Evolutionary conservation across 2,888 invertebrate species (phyloP).

Genomic region (Carterocephalus palaemon): DNA sequence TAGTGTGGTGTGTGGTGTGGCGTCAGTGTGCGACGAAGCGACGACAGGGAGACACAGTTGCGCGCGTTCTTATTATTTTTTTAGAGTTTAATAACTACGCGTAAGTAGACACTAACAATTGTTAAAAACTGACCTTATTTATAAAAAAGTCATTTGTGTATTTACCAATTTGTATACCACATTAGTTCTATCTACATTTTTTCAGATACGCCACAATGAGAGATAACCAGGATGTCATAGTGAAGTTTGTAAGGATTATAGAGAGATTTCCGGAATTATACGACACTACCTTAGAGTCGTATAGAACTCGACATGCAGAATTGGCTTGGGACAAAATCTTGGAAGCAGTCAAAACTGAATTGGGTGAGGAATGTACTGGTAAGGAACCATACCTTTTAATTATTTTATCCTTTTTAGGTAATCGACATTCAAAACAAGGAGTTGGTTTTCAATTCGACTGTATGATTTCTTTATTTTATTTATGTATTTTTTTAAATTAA

Average conservation of each 20-base stretch:
- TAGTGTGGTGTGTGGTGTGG: conserved; percentile 36
- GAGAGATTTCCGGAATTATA: conserved; percentile 69
- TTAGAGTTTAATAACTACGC: conserved; percentile 26
- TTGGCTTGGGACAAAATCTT: conserved; percentile 15
- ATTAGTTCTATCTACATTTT: conserved; percentile 5
- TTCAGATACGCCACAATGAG: conserved; percentile 43
- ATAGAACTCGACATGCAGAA: conserved; percentile 42
- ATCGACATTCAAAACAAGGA: too few species aligned
- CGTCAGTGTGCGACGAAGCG: conserved; percentile 43
- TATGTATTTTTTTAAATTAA: too few species aligned
- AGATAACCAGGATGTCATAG: conserved; percentile 64
- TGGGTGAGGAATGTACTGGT: conserved; percentile 44
- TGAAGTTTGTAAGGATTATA: conserved; percentile 67
- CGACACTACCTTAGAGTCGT: conserved; percentile 63
- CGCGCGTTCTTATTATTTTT: conserved; percentile 38
- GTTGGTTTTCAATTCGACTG: too few species aligned
- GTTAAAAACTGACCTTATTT: too few species aligned
- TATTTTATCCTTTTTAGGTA: not conserved
- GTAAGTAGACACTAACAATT: too few species aligned
- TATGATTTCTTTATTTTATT: too few species aligned
- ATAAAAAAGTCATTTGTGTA: too few species aligned
- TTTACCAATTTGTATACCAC: too few species aligned
- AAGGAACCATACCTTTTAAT: not conserved
- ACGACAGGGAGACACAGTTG: conserved; percentile 39
- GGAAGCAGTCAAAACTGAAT: conserved; percentile 31